Base-by-base conservation (phyloP, 1,140 invertebrate genomes). In the Stenopsyche tienmushanensis region DNA sequence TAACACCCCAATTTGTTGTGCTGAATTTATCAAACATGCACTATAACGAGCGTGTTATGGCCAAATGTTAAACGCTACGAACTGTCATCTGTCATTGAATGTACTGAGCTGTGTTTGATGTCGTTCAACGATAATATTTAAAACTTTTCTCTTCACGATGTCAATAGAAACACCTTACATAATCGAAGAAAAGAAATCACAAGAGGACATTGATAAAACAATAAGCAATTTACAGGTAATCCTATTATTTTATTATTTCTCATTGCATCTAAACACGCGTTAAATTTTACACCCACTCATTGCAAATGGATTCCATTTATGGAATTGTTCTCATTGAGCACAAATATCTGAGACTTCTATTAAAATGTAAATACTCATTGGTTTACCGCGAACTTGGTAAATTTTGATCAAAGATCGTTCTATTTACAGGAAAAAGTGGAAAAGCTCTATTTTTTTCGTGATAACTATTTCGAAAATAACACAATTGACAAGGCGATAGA, bases 381-480 rank as follows among this genome's bases (percentile, higher is more conserved):
- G 23, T 3, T 42, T 26, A 34, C 26, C 39, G 15, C 54, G 49
- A 21, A 58, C 8, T 57, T 26, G 26, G 1, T 39, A 41, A 5
- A 41, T 17, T n/a, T n/a, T n/a, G n/a, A n/a, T n/a, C n/a, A n/a
- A n/a, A n/a, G n/a, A n/a, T n/a, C n/a, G n/a, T n/a, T n/a, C n/a
- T 67, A 53, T 47, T 83, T 83, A 62, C 71, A 88, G 89, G 81
- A 84, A 71, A 83, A 82, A 72, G 86, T 92, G 1, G 78, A 87
- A 71, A 79, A 83, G 5, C 72, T 92, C 24, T 92, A 90, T 77
- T 64, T 82, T 9, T 91, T 85, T 75, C 81, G 88, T 72, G 89
- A 92, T 78, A 82, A 88, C 72, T 94, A 91, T 78, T 91, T 92
- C 80, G 89, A 91, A 74, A 86, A 83, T 70, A 84, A 90, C 79